These are phyloP conservation scores for Meriones unguiculatus DNA, from an alignment of 2,113 vertebrate species.

Conservation along the genomic window DNA sequence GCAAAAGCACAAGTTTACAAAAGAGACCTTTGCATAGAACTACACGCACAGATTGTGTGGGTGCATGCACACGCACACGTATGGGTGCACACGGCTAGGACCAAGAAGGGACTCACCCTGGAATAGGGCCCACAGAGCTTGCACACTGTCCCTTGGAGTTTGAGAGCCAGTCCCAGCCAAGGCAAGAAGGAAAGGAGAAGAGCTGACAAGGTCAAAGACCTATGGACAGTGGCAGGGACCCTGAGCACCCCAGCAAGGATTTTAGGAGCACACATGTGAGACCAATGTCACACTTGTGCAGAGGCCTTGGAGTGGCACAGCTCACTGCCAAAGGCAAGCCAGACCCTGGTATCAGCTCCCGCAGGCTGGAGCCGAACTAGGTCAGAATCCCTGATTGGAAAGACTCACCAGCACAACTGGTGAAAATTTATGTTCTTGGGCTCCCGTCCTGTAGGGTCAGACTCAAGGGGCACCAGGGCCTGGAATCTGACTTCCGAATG, in stretches of 20 bases:
- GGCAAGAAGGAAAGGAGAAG: not conserved
- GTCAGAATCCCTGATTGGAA: too few species aligned
- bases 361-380: not conserved
- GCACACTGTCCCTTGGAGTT: not conserved
- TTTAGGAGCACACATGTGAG: not conserved
- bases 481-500: not conserved
- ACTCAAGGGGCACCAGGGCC: not conserved
- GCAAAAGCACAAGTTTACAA: not conserved
- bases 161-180: not conserved
- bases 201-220: too few species aligned
- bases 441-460: not conserved
- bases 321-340: not conserved
- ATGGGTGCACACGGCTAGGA: not conserved
- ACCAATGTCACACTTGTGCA: not conserved
- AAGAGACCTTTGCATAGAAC: not conserved
- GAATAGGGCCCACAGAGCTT: not conserved
- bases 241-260: too few species aligned
- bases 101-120: too few species aligned
- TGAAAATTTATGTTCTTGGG: not conserved
- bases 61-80: not conserved
- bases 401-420: rapidly evolving
- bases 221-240: too few species aligned
- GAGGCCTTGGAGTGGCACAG: too few species aligned
- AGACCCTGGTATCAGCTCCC: not conserved
- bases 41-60: not conserved